These are phyloP conservation scores for Bursaphelenchus mucronatus DNA, from an alignment of 1,140 invertebrate genomes.

Conservation along the genomic window DNA sequence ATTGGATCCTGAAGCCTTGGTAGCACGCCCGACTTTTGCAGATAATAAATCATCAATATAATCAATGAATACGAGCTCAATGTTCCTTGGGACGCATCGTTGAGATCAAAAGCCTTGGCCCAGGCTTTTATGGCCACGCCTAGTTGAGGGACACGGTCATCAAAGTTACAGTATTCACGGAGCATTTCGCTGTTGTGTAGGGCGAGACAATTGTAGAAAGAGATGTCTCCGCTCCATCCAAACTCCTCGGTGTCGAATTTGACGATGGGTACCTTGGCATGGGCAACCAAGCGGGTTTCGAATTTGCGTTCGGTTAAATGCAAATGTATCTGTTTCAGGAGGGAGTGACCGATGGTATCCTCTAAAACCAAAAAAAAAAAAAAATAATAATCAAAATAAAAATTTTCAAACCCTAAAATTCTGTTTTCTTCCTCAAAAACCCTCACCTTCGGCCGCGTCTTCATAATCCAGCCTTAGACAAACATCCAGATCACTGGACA, in stretches of 20 bases:
- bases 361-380: too few species aligned
- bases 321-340: background rate
- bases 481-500: conserved; percentile 20
- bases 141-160: conserved; percentile 8
- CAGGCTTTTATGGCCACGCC: conserved; percentile 20
- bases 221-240: background rate
- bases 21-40: background rate
- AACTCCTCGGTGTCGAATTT: background rate
- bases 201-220: conserved; percentile 5
- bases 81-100: conserved; percentile 19
- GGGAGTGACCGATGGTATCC: too few species aligned
- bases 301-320: conserved; percentile 7
- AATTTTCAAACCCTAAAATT: too few species aligned
- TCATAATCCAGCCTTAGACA: background rate
- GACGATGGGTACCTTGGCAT: background rate
- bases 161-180: conserved; percentile 11
- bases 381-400: too few species aligned
- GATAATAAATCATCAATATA: conserved; percentile 25
- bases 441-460: too few species aligned
- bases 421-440: background rate
- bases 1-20: too few species aligned
- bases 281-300: too few species aligned
- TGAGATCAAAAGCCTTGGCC: conserved; percentile 20
- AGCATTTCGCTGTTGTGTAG: conserved; percentile 17
- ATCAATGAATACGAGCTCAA: conserved; percentile 23